phyloP scores from a whole-genome alignment of 2,888 invertebrate genomes.

The Metopia argyrocephala region DNA sequence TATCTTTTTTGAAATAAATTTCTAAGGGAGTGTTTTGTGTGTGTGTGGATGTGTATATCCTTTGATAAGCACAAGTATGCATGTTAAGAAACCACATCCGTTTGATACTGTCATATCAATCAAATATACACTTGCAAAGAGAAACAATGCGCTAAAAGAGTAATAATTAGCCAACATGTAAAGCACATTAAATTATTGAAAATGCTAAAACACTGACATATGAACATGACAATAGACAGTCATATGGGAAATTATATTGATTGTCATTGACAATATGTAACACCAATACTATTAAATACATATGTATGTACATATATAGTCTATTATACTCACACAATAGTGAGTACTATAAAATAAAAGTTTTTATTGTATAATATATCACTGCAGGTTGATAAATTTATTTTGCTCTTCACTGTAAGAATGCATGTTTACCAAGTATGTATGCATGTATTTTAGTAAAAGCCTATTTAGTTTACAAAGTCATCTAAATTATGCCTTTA shows the following conservation, averaged over 20 bases:
- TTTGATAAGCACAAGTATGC: neutral
- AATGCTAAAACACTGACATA: constrained; percentile 50
- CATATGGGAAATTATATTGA: constrained; percentile 61
- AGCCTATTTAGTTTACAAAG: no score
- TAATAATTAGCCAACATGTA: constrained; percentile 58
- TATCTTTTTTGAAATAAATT: constrained; percentile 20
- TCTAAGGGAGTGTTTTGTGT: neutral
- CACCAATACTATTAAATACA: constrained; percentile 18
- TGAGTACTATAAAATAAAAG: no score
- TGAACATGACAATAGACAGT: constrained; percentile 53
- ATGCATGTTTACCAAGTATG: no score
- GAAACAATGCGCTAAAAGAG: constrained; percentile 35
- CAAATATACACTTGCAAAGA: constrained; percentile 8
- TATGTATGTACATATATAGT: neutral
- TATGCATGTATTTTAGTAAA: no score
- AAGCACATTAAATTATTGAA: constrained; percentile 60
- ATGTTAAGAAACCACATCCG: constrained; percentile 34
- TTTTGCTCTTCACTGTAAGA: no score
- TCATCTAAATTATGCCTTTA: no score
- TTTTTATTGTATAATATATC: no score
- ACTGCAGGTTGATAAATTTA: no score
- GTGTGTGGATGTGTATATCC: neutral
- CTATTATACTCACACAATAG: no score
- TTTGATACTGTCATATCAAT: constrained; percentile 41
- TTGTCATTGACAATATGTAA: constrained; percentile 54